Evolutionary conservation across 2,888 invertebrate species (phyloP).

Genomic region (Andrena fulva): DNA sequence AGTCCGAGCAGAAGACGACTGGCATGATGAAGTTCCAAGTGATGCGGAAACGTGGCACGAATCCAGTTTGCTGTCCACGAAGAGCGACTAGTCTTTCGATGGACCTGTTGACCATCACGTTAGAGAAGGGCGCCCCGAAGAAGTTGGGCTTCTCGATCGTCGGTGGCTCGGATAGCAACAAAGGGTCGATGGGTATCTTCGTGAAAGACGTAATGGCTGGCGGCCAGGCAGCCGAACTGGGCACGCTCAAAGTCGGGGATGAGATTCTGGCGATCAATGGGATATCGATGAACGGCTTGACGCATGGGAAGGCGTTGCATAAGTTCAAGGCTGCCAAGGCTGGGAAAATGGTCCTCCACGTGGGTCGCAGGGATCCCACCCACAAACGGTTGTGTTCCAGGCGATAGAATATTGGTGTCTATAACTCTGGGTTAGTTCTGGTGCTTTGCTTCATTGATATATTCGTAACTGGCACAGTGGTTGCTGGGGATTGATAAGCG

Average conservation of each 20-base stretch:
- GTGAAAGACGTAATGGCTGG: conserved; percentile 88
- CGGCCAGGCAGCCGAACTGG: conserved; percentile 88
- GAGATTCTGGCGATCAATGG: conserved; percentile 88
- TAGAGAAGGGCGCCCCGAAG: conserved; percentile 87
- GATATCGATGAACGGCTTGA: conserved; percentile 86
- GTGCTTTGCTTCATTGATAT: conserved; percentile 75
- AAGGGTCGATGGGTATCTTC: conserved; percentile 88
- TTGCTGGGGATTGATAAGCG: neutral
- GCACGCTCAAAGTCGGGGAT: conserved; percentile 87
- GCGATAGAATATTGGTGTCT: conserved; percentile 57
- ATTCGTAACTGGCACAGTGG: neutral
- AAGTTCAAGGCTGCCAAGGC: conserved; percentile 87
- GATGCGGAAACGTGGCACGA: conserved; percentile 76
- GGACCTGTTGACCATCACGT: conserved; percentile 81
- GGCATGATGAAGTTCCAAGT: conserved; percentile 85
- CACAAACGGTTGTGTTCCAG: conserved; percentile 78
- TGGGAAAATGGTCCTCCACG: conserved; percentile 87
- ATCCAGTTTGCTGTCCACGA: conserved; percentile 62
- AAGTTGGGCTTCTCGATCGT: conserved; percentile 89
- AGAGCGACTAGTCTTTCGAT: conserved; percentile 78
- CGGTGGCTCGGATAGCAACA: conserved; percentile 88
- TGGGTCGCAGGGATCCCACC: conserved; percentile 85
- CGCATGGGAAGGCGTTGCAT: conserved; percentile 87
- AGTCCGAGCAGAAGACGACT: conserved; percentile 77
- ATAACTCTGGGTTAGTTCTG: conserved; percentile 75